Conservation (phyloP, 92 coral and sea anemone species). For the Actinostola sp. region DNA sequence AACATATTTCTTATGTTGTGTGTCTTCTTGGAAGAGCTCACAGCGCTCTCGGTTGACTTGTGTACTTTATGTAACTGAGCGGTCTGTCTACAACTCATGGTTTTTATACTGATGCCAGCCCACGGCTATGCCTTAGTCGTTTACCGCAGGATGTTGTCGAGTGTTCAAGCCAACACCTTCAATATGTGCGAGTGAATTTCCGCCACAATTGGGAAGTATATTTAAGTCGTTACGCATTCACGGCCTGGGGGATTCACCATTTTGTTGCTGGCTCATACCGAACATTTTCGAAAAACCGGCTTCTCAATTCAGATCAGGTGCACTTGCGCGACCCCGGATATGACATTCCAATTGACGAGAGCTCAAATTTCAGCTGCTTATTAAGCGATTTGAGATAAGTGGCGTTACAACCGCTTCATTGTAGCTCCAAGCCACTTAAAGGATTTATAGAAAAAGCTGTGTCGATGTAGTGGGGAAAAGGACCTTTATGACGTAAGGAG, state of each 20-base stretch:
- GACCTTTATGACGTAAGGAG: neutral
- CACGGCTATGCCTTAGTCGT: conserved; percentile 19
- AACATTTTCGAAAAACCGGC: conserved; percentile 22
- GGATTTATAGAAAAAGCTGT: no score
- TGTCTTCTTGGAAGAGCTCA: conserved; percentile 4
- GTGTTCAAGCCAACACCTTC: conserved; percentile 25
- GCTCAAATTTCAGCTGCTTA: conserved; percentile 21
- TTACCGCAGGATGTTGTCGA: conserved; percentile 39
- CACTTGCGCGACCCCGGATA: conserved; percentile 39
- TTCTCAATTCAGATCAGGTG: conserved; percentile 27
- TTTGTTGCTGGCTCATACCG: conserved; percentile 26
- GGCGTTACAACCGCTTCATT: conserved; percentile 8
- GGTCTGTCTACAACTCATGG: neutral
- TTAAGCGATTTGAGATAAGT: neutral
- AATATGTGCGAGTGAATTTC: conserved; percentile 24
- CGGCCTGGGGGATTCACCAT: conserved; percentile 32
- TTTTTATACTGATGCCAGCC: conserved; percentile 30
- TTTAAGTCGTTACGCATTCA: conserved; percentile 24
- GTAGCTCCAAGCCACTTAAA: conserved; percentile 1
- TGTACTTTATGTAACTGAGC: conserved; percentile 19
- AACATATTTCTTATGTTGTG: no score
- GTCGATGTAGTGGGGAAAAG: no score
- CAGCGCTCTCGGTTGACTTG: conserved; percentile 9
- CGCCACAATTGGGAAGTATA: conserved; percentile 28
- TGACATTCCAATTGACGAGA: conserved; percentile 11